Base-by-base conservation (phyloP, 2,797 vertebrate genomes). In the Fistularia commersonii region DNA sequence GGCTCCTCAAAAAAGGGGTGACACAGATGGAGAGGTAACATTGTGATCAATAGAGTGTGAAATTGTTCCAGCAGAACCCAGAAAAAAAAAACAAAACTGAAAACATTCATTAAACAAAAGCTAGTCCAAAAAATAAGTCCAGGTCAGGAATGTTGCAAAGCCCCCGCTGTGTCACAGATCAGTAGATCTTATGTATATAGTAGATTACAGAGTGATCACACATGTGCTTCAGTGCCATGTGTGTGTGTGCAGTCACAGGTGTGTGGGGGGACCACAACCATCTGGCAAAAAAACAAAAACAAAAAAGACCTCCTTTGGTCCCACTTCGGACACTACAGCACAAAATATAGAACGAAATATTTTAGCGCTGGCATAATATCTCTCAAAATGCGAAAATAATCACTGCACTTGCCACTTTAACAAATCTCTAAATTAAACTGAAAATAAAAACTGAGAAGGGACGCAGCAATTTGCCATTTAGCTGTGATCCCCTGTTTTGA, bases 321-420 rank as follows among this genome's bases (percentile, higher is more conserved):
- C 74, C 74, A 82, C 81, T 81, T 82, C 84, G 80, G 57, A 64
- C 23, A 23, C 23, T 23, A 23, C 23, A 23, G 23, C 2, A 23
- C 23, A 23, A 23, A 23, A 23, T 23, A 23, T 23, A 23, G 23
- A 23, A 23, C 23, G 2, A 4, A 23, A 23, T 23, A 23, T 23
- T 23, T 23, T 23, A 23, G 23, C 23, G 23, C 23, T 23, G 23
- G 23, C 23, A 23, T 23, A 23, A 23, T 23, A 23, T 23, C 23
- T 23, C 23, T 23, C 23, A 4, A 23, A 23, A 23, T 23, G 23
- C 4, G 23, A 23, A 23, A 23, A 23, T 23, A 4, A 23, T 23
- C 23, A 23, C 23, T 23, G 2, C 23, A 23, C 23, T 23, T 23
- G 23, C 4, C 23, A n/a, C n/a, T n/a, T n/a, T n/a, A n/a, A n/a